These are phyloP conservation scores for Phocoena sinus DNA, from an alignment of 2,113 vertebrate genomes.

Conservation along the genomic window DNA sequence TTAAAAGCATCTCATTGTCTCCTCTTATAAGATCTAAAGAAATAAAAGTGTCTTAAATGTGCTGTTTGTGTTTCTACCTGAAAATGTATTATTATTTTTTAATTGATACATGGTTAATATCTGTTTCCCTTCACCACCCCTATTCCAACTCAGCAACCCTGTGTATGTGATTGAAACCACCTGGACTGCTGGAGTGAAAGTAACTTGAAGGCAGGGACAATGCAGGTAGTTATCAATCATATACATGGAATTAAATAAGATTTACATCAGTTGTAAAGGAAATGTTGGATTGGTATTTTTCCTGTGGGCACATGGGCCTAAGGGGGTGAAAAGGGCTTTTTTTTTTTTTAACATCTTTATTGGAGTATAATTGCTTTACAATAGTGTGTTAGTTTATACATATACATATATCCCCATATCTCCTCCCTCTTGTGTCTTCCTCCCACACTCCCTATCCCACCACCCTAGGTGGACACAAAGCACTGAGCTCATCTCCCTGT, in stretches of 20 bases:
- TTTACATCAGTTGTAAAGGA: not conserved
- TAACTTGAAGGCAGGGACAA: not conserved
- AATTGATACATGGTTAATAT: not conserved
- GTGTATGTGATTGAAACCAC: not conserved
- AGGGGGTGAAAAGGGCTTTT: not conserved
- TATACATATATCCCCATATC: too few relatives aligned
- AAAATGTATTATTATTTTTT: not conserved
- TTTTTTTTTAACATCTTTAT: too few relatives aligned
- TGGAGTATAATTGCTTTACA: too few relatives aligned
- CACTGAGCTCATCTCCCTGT: too few relatives aligned
- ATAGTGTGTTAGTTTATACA: too few relatives aligned
- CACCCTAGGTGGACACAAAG: too few relatives aligned
- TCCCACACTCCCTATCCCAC: too few relatives aligned
- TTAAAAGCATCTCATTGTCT: not conserved
- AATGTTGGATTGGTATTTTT: not conserved
- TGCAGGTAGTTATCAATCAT: too few relatives aligned
- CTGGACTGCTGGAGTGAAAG: not conserved
- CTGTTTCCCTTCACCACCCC: not conserved
- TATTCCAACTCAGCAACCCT: too few relatives aligned
- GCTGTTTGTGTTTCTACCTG: not conserved
- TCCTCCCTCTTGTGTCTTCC: too few relatives aligned
- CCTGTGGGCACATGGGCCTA: not conserved
- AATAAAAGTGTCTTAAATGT: not conserved
- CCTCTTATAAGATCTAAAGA: not conserved
- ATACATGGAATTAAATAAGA: not conserved